These are phyloP conservation scores for Drosophila willistoni DNA, from an alignment of 1,140 invertebrate genomes.

Conservation along the genomic window DNA sequence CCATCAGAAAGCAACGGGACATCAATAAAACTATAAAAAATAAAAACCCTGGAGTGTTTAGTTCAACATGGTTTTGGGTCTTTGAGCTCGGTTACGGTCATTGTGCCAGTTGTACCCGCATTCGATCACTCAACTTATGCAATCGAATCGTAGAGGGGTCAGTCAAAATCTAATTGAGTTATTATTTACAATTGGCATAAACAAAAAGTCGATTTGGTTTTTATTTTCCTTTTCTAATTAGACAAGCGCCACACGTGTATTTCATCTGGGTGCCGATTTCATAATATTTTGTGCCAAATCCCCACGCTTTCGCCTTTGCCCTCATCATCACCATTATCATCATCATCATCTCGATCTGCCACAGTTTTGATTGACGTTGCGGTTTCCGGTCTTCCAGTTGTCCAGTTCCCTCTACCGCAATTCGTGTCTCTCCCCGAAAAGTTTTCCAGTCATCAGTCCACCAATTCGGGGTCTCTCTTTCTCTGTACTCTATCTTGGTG, in stretches of 20 bases:
- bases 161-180: slow-evolving; percentile 66
- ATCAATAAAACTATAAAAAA: slow-evolving; percentile 64
- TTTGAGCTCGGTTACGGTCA: slow-evolving; percentile 48
- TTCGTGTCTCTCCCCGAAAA: background rate
- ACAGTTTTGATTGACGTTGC: slow-evolving; percentile 76
- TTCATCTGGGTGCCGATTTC: slow-evolving; percentile 20
- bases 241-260: slow-evolving; percentile 58
- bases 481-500: slow-evolving; percentile 9
- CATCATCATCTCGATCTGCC: slow-evolving; percentile 1
- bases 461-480: background rate
- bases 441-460: no score
- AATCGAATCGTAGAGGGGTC: slow-evolving; percentile 22
- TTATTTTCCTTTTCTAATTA: slow-evolving; percentile 53
- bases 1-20: slow-evolving; percentile 75
- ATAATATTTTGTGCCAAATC: background rate
- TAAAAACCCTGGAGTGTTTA: slow-evolving; percentile 54
- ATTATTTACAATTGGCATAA: slow-evolving; percentile 76
- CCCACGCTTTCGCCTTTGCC: background rate
- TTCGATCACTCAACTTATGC: slow-evolving; percentile 49
- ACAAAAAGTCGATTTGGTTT: slow-evolving; percentile 43
- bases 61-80: background rate
- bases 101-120: slow-evolving; percentile 74
- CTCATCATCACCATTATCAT: background rate
- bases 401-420: slow-evolving; percentile 8
- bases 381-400: slow-evolving; percentile 64